Base-by-base conservation (phyloP, 2,888 invertebrate species). In the Pachliopta kotzebuea region DNA sequence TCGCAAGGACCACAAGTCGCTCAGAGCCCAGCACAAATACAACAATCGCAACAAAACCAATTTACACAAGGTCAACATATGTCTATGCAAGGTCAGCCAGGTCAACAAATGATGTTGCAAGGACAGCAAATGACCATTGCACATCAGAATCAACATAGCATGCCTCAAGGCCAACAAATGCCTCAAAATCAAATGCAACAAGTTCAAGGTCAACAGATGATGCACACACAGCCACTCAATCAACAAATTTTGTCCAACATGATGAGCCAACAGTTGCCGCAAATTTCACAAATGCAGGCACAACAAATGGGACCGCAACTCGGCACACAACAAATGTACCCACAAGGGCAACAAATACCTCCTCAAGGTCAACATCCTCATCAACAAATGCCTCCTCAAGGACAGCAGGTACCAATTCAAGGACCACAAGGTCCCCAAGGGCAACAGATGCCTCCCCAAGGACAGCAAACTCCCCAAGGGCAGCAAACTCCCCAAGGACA, bases 61-160 rank as follows among this genome's bases (percentile, higher is more conserved):
- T 72, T 71, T 63, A 62, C 78, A 60, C 76, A 78, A 55, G 76
- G 76, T 4, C 86, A 81, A 69, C 71, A 74, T 29, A 67, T 79
- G 63, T 75, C 80, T 0, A 75, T 79, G 69, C 75, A 76, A 20
- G 77, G 77, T 11, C 84, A 81, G 66, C 72, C 75, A 11, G 81
- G 78, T 18, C 81, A 75, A 55, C 81, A 77, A 67, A 76, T 80
- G 68, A 80, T 80, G 67, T 80, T 85, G 77, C 86, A 78, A 68
- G 80, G 81, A 0, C 83, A 79, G 62, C 81, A 77, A 23, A 72
- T 75, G 61, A 78, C 73, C 62, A 74, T 81, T 65, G 76, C 76
- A n/a, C 80, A 77, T 57, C 79, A 76, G 60, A 74, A 75, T 31
- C 80, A 77, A 67, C 76, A 76, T 67, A 76, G 75, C 69, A 74